Evolutionary conservation across 2,888 invertebrate genomes (phyloP), one percentile per base, ranked within the genome.

Genomic region (Oscheius sp.): DNA sequence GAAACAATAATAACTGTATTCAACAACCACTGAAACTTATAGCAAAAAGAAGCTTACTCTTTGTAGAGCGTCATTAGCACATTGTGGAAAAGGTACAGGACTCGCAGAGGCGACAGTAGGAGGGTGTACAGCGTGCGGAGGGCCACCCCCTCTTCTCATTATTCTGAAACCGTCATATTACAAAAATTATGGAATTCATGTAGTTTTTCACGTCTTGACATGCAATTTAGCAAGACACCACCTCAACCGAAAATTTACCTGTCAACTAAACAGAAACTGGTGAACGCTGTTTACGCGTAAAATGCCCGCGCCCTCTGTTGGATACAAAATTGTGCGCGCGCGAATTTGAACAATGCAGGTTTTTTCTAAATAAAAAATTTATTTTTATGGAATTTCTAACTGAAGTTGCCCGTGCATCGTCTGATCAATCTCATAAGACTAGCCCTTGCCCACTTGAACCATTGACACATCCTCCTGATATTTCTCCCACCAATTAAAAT

Each of bases 331-430:
- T 9, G 52, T 18, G 23, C 66, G 66, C 49, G 66, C 66, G 66
- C 66, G 66, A 66, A 66, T 66, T 66, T 66, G 52, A 66, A 61
- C 61, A 61, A 61, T 43, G 58, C 41, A 9, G 61, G 41, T 61
- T 61, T 61, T 61, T 23, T 21, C 23, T 2, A 1, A 23, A 61
- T 61, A 21, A 61, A 61, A 41, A 43, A 25, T 52, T 66, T 66
- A 7, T 49, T 7, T 18, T 52, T 52, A n/a, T n/a, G 5, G n/a
- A 12, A 41, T 12, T 45, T 61, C 21, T 5, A 13, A 49, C 13
- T 7, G 13, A 49, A 21, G 13, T 2, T 49, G 5, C 21, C 21
- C 21, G 49, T 5, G 5, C n/a, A 49, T 7, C 49, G 13, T 18
- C 21, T 21, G 5, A 7, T 13, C 49, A 2, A 49, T 49, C 49